Conservation (phyloP, 2,113 vertebrate species). For the Podiceps cristatus region DNA sequence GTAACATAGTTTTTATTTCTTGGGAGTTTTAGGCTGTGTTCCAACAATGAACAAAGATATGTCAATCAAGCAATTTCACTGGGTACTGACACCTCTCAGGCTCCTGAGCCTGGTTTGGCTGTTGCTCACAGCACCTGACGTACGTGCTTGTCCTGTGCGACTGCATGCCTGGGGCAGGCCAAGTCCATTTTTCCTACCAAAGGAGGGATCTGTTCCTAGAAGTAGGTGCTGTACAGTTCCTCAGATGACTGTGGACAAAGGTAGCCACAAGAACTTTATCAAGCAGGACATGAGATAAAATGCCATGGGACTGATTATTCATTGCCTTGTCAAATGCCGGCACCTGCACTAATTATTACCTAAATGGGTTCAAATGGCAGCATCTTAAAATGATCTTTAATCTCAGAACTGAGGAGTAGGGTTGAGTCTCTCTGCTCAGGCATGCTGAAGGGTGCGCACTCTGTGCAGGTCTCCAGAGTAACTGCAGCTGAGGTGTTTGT, state of each 20-base stretch:
- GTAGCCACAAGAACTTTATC: background rate
- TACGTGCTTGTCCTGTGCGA: background rate
- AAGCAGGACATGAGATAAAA: background rate
- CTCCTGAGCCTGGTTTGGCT: background rate
- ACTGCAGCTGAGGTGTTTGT: background rate
- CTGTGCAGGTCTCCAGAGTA: background rate
- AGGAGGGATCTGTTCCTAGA: background rate
- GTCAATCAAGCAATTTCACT: background rate
- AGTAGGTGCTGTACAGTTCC: background rate
- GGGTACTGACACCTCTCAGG: background rate
- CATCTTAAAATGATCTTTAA: background rate
- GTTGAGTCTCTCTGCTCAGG: background rate
- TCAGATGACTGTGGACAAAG: background rate
- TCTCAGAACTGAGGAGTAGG: background rate
- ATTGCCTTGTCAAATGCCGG: background rate
- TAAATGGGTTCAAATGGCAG: background rate
- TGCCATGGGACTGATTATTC: background rate
- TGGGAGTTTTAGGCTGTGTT: background rate
- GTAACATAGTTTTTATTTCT: background rate
- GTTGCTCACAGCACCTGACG: background rate
- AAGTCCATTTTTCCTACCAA: background rate
- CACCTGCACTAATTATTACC: background rate
- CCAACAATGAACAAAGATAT: background rate
- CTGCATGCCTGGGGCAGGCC: background rate
- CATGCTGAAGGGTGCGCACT: background rate